These are phyloP conservation scores for Bellardia bayeri DNA, from an alignment of 2,888 invertebrate species.

Conservation along the genomic window DNA sequence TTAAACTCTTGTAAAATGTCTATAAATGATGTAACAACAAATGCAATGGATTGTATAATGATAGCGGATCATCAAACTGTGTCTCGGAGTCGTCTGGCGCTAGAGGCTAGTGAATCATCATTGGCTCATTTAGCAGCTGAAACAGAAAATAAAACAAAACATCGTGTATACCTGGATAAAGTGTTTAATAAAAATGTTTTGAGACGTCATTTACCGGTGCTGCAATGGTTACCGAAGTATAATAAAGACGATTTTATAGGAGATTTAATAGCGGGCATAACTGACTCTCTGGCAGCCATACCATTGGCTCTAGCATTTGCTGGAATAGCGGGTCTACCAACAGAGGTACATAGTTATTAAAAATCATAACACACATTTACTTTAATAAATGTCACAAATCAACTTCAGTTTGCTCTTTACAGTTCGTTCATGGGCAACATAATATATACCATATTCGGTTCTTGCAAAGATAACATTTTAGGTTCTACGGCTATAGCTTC, in stretches of 20 bases:
- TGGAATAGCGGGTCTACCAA: conserved; percentile 90
- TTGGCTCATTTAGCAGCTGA: conserved; percentile 66
- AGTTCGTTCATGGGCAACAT: conserved; percentile 96
- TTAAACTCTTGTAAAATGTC: conserved; percentile 34
- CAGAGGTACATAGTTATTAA: conserved; percentile 85
- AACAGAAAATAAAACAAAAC: conserved; percentile 70
- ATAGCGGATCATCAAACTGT: conserved; percentile 71
- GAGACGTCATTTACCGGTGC: conserved; percentile 89
- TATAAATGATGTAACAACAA: conserved; percentile 39
- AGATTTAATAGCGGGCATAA: conserved; percentile 96
- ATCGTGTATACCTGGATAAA: conserved; percentile 79
- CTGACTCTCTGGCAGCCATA: conserved; percentile 88
- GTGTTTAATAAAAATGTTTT: conserved; percentile 88
- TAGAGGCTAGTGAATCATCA: conserved; percentile 52
- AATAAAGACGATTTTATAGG: conserved; percentile 89
- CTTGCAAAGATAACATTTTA: conserved; percentile 95
- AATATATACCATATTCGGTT: conserved; percentile 94
- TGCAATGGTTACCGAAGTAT: conserved; percentile 92
- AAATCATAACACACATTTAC: background rate
- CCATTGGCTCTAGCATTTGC: conserved; percentile 95
- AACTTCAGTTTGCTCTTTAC: conserved; percentile 93
- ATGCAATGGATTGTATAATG: conserved; percentile 65
- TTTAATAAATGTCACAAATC: conserved; percentile 32
- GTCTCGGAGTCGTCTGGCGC: conserved; percentile 63
- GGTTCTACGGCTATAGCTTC: conserved; percentile 97